phyloP scores from a whole-genome alignment of 2,797 vertebrate species.

The Coilia nasus region DNA sequence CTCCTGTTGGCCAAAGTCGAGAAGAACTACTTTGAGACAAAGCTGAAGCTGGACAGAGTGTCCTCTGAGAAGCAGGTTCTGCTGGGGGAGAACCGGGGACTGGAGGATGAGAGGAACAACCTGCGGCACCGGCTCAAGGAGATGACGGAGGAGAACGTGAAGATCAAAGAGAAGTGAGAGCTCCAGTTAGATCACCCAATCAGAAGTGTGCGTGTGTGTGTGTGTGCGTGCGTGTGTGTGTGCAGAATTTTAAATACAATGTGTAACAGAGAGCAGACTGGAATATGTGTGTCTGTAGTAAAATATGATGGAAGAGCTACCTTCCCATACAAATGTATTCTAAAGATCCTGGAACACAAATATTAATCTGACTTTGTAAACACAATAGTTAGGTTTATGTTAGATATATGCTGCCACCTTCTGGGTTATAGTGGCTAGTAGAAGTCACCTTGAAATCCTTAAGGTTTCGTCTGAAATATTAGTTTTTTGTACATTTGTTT shows the following conservation, averaged over 20 bases:
- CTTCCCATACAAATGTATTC: neutral
- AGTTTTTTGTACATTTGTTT: neutral
- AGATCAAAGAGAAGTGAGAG: conserved; percentile 72
- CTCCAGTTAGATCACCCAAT: neutral
- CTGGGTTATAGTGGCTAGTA: neutral
- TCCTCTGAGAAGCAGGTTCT: conserved; percentile 69
- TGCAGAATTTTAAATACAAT: too few relatives aligned
- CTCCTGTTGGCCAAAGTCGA: conserved; percentile 65
- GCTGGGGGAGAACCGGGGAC: conserved; percentile 64
- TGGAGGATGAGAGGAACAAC: conserved; percentile 65
- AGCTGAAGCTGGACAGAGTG: conserved; percentile 73
- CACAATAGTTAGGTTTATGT: neutral
- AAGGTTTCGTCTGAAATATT: neutral
- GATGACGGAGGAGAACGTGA: conserved; percentile 65
- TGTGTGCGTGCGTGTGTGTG: neutral
- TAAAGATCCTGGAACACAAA: neutral
- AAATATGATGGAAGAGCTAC: neutral
- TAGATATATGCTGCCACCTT: conserved; percentile 7
- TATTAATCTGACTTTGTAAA: neutral
- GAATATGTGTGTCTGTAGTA: too few relatives aligned
- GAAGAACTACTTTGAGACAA: conserved; percentile 73
- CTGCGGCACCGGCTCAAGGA: conserved; percentile 68
- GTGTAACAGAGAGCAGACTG: too few relatives aligned
- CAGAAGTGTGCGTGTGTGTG: neutral
- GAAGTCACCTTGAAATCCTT: neutral